Base-by-base conservation (phyloP, 2,113 vertebrate genomes). In the Callipepla californica region DNA sequence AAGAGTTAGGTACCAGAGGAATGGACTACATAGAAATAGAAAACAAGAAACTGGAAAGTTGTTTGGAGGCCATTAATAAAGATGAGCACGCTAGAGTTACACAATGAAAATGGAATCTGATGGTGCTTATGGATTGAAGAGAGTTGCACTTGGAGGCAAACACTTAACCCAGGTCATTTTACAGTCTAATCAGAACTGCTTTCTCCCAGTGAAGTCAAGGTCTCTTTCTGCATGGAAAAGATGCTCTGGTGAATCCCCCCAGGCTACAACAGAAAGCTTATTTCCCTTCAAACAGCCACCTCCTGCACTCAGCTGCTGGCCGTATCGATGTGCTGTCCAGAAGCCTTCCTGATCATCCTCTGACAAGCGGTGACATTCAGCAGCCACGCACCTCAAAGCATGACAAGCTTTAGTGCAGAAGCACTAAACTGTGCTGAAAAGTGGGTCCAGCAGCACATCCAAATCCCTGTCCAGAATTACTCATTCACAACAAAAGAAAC, bases 291-390 rank as follows among this genome's bases (percentile, higher is more conserved):
- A 58, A 28, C 45, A 53, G 42, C 70, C 36, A 51, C 57, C 21
- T 4, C 7, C 26, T 51, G 68, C 3, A 13, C 12, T 42, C 72
- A 17, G 23, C 36, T 57, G 51, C 48, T 78, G 57, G 59, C 25
- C 51, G 59, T 2, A 40, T 4, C 1, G 2, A 11, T 11, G 28
- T 1, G 0, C 1, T 8, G 59, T 26, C 18, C 59, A 63, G 67
- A 16, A 61, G 58, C 57, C 20, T 28, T 7, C 7, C 12, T 10
- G 51, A 65, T 19, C 13, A 25, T 40, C 58, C 11, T 57, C 19
- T 28, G 36, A 12, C 19, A 55, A 28, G 28, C 5, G 15, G 80
- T 15, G 42, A 30, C 62, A 34, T 22, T 3, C 42, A n/a, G 55
- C 55, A 75, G 57, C 69, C 85, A 8, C 25, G 25, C 25, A 20